Conservation (phyloP, 2,113 vertebrate genomes). For the Aptenodytes forsteri region DNA sequence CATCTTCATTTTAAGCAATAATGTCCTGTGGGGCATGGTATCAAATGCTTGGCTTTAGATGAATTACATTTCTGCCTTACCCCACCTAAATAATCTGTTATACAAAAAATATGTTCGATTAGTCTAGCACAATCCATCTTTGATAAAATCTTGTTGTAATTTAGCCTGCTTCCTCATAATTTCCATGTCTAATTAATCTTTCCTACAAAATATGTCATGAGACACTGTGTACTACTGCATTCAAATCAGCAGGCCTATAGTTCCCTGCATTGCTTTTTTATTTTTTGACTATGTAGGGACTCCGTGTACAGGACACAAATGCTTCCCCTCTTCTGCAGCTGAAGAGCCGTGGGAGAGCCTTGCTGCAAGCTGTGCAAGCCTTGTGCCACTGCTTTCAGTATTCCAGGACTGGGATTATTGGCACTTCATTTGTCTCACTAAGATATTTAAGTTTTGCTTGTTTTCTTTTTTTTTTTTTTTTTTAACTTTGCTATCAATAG, state of each 20-base stretch:
- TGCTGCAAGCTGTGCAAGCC: neutral
- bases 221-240: neutral
- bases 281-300: neutral
- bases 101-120: conserved; percentile 7
- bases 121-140: conserved; percentile 9
- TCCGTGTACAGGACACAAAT: neutral
- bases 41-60: neutral
- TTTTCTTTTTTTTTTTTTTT: neutral
- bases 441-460: neutral
- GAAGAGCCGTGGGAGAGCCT: neutral
- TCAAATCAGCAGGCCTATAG: neutral
- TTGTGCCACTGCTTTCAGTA: neutral
- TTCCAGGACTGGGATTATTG: neutral
- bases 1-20: neutral
- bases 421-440: neutral
- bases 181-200: conserved; percentile 33
- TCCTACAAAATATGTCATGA: neutral
- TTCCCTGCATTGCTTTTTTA: neutral
- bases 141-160: conserved; percentile 43
- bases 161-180: conserved; percentile 50
- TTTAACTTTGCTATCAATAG: conserved; percentile 1
- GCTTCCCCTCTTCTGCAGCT: neutral
- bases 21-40: neutral
- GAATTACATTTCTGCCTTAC: conserved; percentile 2
- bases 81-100: conserved; percentile 18